Conservation (phyloP, 2,888 invertebrate genomes). For the Serrognathus titanus region DNA sequence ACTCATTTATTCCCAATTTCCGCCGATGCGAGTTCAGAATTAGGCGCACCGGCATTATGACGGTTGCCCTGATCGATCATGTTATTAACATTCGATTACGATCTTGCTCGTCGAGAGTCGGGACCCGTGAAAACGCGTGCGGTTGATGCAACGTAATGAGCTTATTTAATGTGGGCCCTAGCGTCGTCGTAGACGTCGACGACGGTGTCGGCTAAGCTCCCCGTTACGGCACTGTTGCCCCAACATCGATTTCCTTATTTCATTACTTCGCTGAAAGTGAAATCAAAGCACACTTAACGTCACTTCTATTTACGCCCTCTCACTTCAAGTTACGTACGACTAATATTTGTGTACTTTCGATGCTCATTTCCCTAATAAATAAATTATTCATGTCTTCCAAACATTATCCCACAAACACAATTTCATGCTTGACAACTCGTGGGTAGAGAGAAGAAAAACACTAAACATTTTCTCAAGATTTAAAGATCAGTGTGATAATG, state of each 20-base stretch:
- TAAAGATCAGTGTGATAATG: no score
- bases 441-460: no score
- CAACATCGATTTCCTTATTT: conserved; percentile 14
- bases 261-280: conserved; percentile 13
- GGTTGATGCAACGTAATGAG: conserved; percentile 15
- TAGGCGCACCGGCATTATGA: conserved; percentile 13
- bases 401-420: no score
- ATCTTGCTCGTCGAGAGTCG: conserved; percentile 12
- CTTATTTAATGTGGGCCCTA: conserved; percentile 6
- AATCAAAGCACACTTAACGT: conserved; percentile 13
- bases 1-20: conserved; percentile 45
- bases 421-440: no score
- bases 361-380: not conserved
- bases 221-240: not conserved
- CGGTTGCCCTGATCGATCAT: conserved; percentile 18
- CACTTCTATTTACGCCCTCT: conserved; percentile 5
- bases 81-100: conserved; percentile 29
- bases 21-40: conserved; percentile 19
- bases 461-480: no score
- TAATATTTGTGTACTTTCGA: conserved; percentile 5
- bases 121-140: conserved; percentile 20
- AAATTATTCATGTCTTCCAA: no score
- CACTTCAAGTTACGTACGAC: conserved; percentile 1
- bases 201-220: not conserved
- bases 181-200: not conserved